Percentiles rank a stretch among this genome's conserved stretches.
These are phyloP conservation scores for Aplidium turbinatum DNA, from an alignment of 23 tunicate species.

Conservation along the genomic window DNA sequence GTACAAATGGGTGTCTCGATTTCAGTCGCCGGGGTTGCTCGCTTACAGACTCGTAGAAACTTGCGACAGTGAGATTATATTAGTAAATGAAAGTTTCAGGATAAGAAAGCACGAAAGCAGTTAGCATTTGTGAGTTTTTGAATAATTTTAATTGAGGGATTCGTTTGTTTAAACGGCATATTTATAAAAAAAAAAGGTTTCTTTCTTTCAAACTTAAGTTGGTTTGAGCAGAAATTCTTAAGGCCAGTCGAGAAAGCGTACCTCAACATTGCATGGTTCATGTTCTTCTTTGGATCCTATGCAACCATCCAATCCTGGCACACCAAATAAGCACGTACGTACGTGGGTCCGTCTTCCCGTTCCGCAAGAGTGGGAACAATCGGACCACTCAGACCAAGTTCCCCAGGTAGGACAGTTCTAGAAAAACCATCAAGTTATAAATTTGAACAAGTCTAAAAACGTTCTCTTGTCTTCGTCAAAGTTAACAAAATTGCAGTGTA, in stretches of 20 bases:
- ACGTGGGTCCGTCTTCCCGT: constrained; percentile 43
- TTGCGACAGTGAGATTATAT: no score
- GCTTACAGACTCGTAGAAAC: no score
- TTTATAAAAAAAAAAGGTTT: no score
- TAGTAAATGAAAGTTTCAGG: no score
- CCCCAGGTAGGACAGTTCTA: constrained; percentile 41
- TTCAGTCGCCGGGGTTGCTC: no score
- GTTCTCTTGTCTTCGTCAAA: not conserved
- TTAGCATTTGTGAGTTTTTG: not conserved
- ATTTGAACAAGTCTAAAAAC: not conserved
- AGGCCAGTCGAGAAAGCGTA: not conserved
- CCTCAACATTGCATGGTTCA: constrained; percentile 41
- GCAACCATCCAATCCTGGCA: constrained; percentile 63
- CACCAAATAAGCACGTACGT: constrained; percentile 55
- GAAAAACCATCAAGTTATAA: no score
- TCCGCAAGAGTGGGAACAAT: constrained; percentile 48
- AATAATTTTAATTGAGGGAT: not conserved
- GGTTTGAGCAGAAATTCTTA: not conserved
- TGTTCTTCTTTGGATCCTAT: constrained; percentile 16
- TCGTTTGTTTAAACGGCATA: not conserved
- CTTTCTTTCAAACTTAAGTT: not conserved
- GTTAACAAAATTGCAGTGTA: not conserved
- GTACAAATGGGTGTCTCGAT: no score
- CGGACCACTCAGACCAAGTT: constrained; percentile 37
- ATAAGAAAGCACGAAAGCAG: not conserved